These are phyloP conservation scores for Telmatochromis bifrenatus DNA, from an alignment of 2,113 vertebrate genomes.

Conservation along the genomic window DNA sequence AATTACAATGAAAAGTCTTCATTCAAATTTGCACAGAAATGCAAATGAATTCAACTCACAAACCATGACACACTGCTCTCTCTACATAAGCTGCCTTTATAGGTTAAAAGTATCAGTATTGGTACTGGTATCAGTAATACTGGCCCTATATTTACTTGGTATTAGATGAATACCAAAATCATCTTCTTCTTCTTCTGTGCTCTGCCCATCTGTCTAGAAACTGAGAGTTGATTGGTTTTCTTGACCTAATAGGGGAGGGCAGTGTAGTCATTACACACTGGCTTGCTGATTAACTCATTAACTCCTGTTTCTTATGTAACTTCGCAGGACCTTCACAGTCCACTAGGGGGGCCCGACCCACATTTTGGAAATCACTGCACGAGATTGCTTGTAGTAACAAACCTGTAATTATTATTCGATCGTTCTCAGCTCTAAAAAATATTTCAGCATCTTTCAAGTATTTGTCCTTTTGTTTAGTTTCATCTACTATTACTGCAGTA, in stretches of 20 bases:
- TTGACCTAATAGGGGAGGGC: neutral
- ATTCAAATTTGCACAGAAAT: neutral
- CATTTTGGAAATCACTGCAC: neutral
- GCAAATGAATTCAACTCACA: neutral
- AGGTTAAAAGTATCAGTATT: neutral
- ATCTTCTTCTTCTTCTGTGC: neutral
- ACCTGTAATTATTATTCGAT: neutral
- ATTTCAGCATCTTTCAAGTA: neutral
- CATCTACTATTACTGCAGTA: neutral
- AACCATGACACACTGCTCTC: neutral
- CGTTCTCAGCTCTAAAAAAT: neutral
- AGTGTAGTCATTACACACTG: neutral
- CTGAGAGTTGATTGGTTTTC: constrained; percentile 1
- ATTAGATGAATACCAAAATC: neutral
- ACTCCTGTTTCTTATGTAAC: neutral
- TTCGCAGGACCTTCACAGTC: neutral
- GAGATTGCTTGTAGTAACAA: neutral
- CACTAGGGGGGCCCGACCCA: neutral
- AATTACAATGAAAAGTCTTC: neutral
- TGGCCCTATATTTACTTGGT: neutral
- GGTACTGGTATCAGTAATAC: neutral
- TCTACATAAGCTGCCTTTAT: neutral
- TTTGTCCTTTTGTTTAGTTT: neutral
- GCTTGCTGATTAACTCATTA: neutral
- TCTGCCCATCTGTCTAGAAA: constrained; percentile 29